phyloP scores from a whole-genome alignment of 2,113 vertebrate genomes.

The Ictidomys tridecemlineatus region DNA sequence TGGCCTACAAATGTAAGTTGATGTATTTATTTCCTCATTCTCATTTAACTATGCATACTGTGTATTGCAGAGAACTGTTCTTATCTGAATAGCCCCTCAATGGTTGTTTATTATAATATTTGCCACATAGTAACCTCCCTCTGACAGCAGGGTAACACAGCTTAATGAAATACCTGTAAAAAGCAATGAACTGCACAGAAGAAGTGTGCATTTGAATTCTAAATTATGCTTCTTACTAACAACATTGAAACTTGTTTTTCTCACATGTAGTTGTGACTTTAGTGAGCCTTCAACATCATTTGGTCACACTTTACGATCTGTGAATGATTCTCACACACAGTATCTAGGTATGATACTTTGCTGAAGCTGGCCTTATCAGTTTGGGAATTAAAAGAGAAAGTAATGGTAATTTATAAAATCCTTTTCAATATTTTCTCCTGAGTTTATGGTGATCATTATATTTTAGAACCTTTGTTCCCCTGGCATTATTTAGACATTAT shows the following conservation, averaged over 20 bases:
- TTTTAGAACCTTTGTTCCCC: not conserved
- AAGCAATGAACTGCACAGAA: not conserved
- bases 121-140: not conserved
- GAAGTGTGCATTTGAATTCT: conserved; percentile 39
- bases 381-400: not conserved
- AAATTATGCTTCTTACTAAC: not conserved
- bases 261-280: conserved; percentile 6
- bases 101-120: conserved; percentile 45
- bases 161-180: conserved; percentile 71
- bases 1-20: not conserved
- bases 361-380: not conserved
- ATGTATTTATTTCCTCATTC: conserved; percentile 53
- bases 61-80: not conserved
- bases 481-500: not conserved
- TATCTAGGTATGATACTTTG: not conserved
- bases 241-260: conserved; percentile 28
- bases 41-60: conserved; percentile 7
- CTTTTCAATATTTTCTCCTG: not conserved
- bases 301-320: not conserved
- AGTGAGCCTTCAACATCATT: not conserved
- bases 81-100: not conserved
- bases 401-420: not conserved
- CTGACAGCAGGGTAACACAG: not conserved
- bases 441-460: not conserved
- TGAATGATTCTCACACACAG: not conserved